These are phyloP conservation scores for Drosophila nr. perissopoda DNA, from an alignment of 2,888 invertebrate species.

Conservation along the genomic window DNA sequence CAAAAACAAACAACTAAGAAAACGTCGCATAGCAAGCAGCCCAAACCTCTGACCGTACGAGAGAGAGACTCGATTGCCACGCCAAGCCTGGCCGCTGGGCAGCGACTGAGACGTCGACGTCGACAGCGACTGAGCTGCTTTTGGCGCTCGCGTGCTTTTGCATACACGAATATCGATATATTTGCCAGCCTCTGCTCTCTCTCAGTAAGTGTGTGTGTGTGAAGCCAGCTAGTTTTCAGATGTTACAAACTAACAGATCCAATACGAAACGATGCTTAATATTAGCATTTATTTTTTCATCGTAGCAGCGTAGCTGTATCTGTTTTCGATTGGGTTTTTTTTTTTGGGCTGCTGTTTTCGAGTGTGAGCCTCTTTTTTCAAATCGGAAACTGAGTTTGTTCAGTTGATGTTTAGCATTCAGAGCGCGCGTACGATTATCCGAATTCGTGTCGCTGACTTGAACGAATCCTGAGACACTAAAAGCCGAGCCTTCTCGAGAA, in stretches of 20 bases:
- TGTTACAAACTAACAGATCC: conserved; percentile 60
- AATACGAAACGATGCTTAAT: conserved; percentile 39
- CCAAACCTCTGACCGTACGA: conserved; percentile 67
- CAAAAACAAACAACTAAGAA: conserved; percentile 45
- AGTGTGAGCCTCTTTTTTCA: conserved; percentile 66
- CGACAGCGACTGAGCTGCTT: conserved; percentile 17
- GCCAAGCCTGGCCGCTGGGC: conserved; percentile 24
- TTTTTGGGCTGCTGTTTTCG: conserved; percentile 42
- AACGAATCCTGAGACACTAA: conserved; percentile 15
- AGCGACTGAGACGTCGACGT: conserved; percentile 7
- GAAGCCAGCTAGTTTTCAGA: conserved; percentile 49
- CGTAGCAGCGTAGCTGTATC: conserved; percentile 42
- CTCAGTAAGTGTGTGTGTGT: neutral
- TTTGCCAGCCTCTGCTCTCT: conserved; percentile 7
- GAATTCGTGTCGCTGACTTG: conserved; percentile 21
- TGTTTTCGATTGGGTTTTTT: conserved; percentile 55
- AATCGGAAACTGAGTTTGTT: conserved; percentile 69
- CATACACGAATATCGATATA: conserved; percentile 27
- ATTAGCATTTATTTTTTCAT: conserved; percentile 16
- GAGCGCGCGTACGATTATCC: conserved; percentile 63
- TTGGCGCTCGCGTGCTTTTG: conserved; percentile 37
- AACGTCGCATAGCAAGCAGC: conserved; percentile 38
- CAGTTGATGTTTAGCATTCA: conserved; percentile 81
- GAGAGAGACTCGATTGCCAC: conserved; percentile 3
- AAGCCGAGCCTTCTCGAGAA: neutral